A percentile compares a stretch with the other conserved stretches of the same genome.
phyloP scores from a whole-genome alignment of 2,113 vertebrate genomes.

The Casuarius casuarius region DNA sequence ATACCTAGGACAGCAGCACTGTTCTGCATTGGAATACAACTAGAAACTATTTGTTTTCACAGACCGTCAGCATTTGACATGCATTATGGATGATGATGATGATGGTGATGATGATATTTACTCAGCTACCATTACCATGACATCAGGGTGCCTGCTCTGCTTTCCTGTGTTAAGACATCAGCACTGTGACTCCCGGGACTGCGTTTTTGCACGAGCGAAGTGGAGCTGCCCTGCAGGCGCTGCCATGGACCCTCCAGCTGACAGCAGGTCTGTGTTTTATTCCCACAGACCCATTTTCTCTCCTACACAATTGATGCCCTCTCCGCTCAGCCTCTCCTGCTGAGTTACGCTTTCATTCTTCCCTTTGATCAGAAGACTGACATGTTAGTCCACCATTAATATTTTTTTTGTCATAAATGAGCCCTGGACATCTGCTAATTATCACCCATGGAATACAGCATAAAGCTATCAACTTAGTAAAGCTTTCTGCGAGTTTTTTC shows the following conservation, averaged over 20 bases:
- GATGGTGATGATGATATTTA: background rate
- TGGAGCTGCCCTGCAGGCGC: background rate
- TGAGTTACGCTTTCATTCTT: background rate
- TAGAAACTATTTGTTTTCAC: background rate
- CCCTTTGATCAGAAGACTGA: accelerated
- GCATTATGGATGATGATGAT: accelerated
- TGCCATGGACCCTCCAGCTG: accelerated
- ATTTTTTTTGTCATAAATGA: too few relatives aligned
- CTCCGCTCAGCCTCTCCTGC: background rate
- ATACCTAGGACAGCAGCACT: background rate
- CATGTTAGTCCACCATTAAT: background rate
- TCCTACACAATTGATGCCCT: too few relatives aligned
- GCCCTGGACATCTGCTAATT: background rate
- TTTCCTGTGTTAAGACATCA: accelerated
- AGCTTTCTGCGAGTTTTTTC: background rate
- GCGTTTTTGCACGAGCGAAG: background rate
- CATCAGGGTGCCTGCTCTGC: background rate
- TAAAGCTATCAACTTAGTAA: background rate
- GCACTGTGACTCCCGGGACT: background rate
- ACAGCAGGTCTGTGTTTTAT: background rate
- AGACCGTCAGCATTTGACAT: background rate
- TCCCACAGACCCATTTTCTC: background rate
- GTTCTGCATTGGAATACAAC: background rate
- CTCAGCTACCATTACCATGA: background rate
- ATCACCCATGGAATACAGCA: accelerated